These are phyloP conservation scores for Phainopepla nitens DNA, from an alignment of 2,113 vertebrate species.

Conservation along the genomic window DNA sequence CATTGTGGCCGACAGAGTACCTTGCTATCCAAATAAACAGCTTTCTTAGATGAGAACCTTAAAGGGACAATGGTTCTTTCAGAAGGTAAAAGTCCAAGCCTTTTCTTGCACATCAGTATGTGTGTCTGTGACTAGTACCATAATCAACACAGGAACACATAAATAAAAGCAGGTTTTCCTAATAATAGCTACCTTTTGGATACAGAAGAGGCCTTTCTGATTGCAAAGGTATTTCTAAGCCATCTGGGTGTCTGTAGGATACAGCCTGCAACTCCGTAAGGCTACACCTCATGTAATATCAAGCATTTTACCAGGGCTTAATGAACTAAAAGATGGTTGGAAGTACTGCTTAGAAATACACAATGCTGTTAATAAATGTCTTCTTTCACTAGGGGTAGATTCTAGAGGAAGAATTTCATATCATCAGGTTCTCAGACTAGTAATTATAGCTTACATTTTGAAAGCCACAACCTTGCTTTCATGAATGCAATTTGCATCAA, in stretches of 20 bases:
- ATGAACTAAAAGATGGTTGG: neutral
- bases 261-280: neutral
- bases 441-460: slow-evolving; percentile 48
- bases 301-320: neutral
- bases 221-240: neutral
- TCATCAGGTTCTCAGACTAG: slow-evolving; percentile 23
- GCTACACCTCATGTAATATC: neutral
- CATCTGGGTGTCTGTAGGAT: neutral
- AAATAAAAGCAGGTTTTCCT: neutral
- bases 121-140: neutral
- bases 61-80: neutral
- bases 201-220: neutral
- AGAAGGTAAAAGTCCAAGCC: neutral
- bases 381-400: neutral
- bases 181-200: neutral
- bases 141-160: neutral
- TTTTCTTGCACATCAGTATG: neutral
- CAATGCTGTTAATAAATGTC: neutral
- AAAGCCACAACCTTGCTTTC: slow-evolving; percentile 35
- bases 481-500: slow-evolving; percentile 28
- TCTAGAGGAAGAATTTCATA: slow-evolving; percentile 9
- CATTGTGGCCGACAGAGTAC: neutral
- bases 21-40: neutral
- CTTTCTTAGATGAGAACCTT: neutral
- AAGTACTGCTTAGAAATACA: slow-evolving; percentile 15